Conservation (phyloP, 2,888 invertebrate genomes). For the Callyntrura sp. region DNA sequence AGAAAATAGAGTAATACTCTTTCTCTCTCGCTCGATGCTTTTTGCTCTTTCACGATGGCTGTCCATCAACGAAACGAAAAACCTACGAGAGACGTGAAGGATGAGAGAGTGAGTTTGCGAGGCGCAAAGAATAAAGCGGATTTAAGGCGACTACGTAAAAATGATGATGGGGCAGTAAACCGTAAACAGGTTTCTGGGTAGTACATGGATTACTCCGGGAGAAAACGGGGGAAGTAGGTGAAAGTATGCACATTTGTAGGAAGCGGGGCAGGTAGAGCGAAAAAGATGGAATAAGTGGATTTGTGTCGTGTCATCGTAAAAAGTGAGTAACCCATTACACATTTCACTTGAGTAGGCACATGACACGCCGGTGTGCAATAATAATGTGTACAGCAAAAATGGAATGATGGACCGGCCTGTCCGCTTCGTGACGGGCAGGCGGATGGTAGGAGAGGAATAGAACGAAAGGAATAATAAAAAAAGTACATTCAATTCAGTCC, state of each 20-base stretch:
- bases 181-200: slow-evolving; percentile 6
- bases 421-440: background rate
- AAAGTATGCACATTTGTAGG: slow-evolving; percentile 17
- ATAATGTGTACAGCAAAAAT: slow-evolving; percentile 12
- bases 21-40: background rate
- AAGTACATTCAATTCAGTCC: too few species aligned
- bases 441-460: background rate
- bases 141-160: too few species aligned
- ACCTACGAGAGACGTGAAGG: too few species aligned
- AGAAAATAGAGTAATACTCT: too few species aligned
- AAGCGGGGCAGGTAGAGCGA: background rate
- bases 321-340: slow-evolving; percentile 42
- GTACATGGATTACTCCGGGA: background rate
- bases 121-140: too few species aligned
- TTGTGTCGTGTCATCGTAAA: too few species aligned
- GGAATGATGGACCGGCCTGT: background rate
- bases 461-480: slow-evolving; percentile 14
- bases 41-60: background rate
- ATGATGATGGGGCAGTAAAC: slow-evolving; percentile 3
- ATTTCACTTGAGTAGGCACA: slow-evolving; percentile 47
- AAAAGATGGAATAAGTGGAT: slow-evolving; percentile 12
- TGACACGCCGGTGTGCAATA: background rate
- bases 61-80: background rate
- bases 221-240: background rate
- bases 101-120: too few species aligned